Conservation (phyloP, 2,797 vertebrate species). For the Fringilla coelebs region DNA sequence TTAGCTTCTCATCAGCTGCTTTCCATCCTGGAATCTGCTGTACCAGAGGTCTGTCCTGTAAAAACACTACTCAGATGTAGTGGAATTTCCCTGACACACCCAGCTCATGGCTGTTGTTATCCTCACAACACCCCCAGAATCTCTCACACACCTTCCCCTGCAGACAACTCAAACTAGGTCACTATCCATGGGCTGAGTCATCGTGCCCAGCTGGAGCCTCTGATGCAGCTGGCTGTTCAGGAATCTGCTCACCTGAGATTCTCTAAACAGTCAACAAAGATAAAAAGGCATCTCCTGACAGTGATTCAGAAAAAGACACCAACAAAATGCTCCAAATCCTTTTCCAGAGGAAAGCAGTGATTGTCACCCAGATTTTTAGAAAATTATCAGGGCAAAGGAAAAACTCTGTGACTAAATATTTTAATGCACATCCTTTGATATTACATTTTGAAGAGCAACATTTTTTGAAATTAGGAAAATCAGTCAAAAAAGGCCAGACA, state of each 20-base stretch:
- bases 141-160: background rate
- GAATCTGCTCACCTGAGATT: conserved; percentile 30
- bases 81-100: background rate
- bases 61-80: background rate
- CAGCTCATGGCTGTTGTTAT: background rate
- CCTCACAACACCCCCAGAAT: background rate
- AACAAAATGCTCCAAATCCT: background rate
- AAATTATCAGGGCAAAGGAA: background rate
- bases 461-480: background rate
- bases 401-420: background rate
- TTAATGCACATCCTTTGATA: background rate
- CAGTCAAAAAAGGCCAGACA: background rate
- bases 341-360: background rate
- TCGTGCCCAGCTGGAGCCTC: background rate
- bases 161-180: conserved; percentile 7
- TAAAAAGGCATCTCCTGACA: background rate
- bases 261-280: background rate
- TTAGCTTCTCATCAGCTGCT: background rate
- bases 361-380: background rate
- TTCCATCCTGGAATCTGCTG: background rate
- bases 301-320: background rate
- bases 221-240: background rate
- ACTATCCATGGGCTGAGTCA: background rate
- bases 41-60: background rate
- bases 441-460: background rate